Percentiles rank a stretch among this genome's conserved stretches.
Evolutionary conservation across 2,888 invertebrate genomes (phyloP).

Genomic region (Temnothorax unifasciatus): DNA sequence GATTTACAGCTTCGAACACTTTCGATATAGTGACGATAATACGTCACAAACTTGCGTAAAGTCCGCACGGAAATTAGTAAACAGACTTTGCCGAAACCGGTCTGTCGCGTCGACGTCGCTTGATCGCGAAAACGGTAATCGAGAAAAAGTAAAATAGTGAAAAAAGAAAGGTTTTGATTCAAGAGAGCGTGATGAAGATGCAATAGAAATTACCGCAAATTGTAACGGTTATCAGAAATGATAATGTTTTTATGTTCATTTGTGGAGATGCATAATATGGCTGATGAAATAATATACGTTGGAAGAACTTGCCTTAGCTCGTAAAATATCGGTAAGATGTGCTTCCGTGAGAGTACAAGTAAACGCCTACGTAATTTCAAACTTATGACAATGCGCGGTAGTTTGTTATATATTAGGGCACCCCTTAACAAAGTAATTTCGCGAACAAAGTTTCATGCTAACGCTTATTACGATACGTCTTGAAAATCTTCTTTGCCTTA

Average conservation of each 20-base stretch:
- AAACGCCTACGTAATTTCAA: neutral
- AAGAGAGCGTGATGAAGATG: neutral
- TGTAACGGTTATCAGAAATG: neutral
- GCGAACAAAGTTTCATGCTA: constrained; percentile 49
- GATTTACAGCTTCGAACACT: constrained; percentile 32
- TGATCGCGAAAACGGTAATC: neutral
- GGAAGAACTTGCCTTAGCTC: neutral
- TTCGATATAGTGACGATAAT: constrained; percentile 30
- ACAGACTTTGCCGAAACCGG: constrained; percentile 18
- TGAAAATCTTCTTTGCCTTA: constrained; percentile 36
- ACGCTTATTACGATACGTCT: constrained; percentile 24
- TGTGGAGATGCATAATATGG: neutral
- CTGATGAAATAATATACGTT: neutral
- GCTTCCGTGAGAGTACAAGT: neutral
- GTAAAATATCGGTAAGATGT: neutral
- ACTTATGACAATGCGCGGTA: neutral
- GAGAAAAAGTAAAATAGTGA: constrained; percentile 13
- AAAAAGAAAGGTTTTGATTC: neutral
- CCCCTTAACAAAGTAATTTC: constrained; percentile 48
- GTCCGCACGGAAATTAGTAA: constrained; percentile 42
- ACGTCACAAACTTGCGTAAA: constrained; percentile 24
- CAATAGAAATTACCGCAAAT: neutral
- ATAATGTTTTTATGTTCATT: neutral
- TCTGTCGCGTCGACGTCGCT: neutral
- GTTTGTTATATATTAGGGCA: neutral